Conservation (phyloP, 2,888 invertebrate genomes). For the Alentia gelatinosa region DNA sequence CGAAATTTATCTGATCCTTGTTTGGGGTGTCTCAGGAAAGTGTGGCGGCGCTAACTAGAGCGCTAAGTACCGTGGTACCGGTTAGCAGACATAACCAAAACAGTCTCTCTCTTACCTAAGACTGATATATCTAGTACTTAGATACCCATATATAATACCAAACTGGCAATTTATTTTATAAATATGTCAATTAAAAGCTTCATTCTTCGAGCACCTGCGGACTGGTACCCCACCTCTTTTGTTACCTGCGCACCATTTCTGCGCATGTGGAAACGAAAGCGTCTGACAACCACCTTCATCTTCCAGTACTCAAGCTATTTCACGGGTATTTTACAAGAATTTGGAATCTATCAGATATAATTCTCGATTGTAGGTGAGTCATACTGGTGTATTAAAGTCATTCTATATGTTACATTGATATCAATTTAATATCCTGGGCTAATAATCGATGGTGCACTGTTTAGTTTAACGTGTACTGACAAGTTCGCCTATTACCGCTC, state of each 20-base stretch:
- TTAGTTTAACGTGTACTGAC: neutral
- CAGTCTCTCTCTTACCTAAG: no score
- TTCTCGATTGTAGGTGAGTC: neutral
- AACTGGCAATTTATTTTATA: neutral
- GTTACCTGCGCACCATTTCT: constrained; percentile 4
- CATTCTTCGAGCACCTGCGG: neutral
- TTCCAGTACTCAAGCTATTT: no score
- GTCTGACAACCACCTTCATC: neutral
- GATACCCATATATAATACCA: neutral
- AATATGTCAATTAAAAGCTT: neutral
- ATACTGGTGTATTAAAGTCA: neutral
- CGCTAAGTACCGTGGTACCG: no score
- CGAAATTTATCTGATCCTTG: neutral
- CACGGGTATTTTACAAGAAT: neutral
- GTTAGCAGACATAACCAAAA: no score
- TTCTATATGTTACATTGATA: no score
- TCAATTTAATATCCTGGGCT: no score
- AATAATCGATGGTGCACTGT: neutral
- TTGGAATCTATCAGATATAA: neutral
- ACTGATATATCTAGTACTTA: no score
- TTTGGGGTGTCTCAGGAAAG: neutral
- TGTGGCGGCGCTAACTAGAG: neutral
- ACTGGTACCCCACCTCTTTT: neutral
- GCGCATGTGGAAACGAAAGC: constrained; percentile 25
- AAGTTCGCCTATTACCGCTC: constrained; percentile 34